A percentile compares a stretch with the other conserved stretches of the same genome.
Conservation (phyloP, 2,797 vertebrate genomes). For the Emys orbicularis region DNA sequence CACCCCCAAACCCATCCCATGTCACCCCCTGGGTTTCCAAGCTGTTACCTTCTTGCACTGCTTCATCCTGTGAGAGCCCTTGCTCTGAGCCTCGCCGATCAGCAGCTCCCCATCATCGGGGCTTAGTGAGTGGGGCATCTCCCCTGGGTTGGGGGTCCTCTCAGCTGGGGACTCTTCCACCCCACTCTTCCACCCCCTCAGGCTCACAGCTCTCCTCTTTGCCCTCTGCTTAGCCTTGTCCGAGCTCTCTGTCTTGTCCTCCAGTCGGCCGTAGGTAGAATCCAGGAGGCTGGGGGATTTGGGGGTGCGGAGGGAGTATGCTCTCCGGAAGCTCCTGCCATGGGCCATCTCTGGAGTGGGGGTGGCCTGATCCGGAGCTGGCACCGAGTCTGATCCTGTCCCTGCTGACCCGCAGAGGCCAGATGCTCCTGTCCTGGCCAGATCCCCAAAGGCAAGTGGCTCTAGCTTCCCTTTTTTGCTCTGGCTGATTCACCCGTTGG, state of each 20-base stretch:
- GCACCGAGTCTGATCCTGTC: not conserved
- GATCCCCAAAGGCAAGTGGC: not conserved
- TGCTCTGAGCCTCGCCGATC: not conserved
- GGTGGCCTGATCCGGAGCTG: not conserved
- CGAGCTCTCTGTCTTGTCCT: not conserved
- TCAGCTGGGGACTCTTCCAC: not conserved
- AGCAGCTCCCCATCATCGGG: not conserved
- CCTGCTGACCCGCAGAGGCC: not conserved
- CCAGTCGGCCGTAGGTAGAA: not conserved
- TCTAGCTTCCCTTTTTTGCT: not conserved
- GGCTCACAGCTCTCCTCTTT: not conserved
- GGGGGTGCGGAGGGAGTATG: not conserved
- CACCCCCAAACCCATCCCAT: not conserved
- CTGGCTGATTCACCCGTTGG: not conserved
- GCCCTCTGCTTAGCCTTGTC: not conserved
- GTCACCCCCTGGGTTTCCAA: not conserved
- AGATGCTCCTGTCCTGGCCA: not conserved
- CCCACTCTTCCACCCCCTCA: not conserved
- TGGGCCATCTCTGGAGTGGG: not conserved
- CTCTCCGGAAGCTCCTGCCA: not conserved
- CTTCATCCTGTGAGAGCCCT: not conserved
- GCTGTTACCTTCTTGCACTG: not conserved
- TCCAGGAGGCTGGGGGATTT: not conserved
- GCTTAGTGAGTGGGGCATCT: not conserved
- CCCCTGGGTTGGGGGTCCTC: not conserved